Evolutionary conservation across 1,140 invertebrate species (phyloP).

Genomic region (Hylaeus anthracinus): DNA sequence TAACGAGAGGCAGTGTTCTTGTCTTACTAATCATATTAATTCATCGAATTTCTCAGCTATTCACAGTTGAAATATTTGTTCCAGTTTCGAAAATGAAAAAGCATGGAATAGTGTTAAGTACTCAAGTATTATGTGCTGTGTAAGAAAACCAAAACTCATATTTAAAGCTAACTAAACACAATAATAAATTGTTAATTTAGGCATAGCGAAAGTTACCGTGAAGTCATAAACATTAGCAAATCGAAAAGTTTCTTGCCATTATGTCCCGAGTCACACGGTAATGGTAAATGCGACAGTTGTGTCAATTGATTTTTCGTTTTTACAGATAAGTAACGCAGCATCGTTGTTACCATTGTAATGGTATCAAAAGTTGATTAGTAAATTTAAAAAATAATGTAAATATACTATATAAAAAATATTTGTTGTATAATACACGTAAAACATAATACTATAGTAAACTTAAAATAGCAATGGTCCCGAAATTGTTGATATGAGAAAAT

Average conservation of each 20-base stretch:
- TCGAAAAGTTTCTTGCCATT: background rate
- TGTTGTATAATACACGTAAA: conserved; percentile 37
- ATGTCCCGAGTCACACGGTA: background rate
- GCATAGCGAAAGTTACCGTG: background rate
- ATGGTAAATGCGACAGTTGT: conserved; percentile 12
- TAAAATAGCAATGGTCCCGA: conserved; percentile 61
- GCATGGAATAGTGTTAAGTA: conserved; percentile 28
- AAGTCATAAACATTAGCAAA: conserved; percentile 1
- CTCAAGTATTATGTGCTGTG: background rate
- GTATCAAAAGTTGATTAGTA: conserved; percentile 25
- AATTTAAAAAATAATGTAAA: conserved; percentile 47
- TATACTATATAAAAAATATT: conserved; percentile 30
- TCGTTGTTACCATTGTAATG: conserved; percentile 20
- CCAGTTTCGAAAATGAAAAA: background rate
- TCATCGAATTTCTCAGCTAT: background rate
- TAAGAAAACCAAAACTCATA: conserved; percentile 2
- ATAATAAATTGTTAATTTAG: conserved; percentile 4
- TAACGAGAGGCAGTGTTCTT: conserved; percentile 25
- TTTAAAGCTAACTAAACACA: background rate
- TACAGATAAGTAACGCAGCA: conserved; percentile 32
- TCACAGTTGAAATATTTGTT: background rate
- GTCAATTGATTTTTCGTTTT: conserved; percentile 26
- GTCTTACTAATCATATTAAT: background rate
- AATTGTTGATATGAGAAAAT: conserved; percentile 58
- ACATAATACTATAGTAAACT: conserved; percentile 35